phyloP scores from a whole-genome alignment of 2,888 invertebrate species.

The Glomeris marginata region DNA sequence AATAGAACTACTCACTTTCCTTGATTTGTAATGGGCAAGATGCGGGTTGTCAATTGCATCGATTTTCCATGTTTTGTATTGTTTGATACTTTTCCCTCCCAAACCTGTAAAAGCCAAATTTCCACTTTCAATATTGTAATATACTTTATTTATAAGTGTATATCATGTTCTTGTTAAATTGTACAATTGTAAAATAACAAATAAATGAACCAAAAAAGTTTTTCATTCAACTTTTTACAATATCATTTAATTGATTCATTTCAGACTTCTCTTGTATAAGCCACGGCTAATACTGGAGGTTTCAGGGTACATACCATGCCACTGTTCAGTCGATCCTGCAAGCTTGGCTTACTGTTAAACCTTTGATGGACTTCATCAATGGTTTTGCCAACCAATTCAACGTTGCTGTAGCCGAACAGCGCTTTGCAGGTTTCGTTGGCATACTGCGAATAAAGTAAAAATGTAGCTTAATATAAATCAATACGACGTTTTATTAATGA shows the following conservation, averaged over 20 bases:
- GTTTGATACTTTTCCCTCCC: conserved; percentile 57
- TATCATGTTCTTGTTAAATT: background rate
- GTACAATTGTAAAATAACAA: conserved; percentile 1
- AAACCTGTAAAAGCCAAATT: conserved; percentile 46
- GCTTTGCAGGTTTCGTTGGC: conserved; percentile 75
- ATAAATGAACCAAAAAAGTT: background rate
- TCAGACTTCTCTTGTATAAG: too few species aligned
- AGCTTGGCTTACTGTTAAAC: conserved; percentile 32
- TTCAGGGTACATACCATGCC: conserved; percentile 29
- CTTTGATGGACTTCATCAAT: conserved; percentile 40
- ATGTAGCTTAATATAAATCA: background rate
- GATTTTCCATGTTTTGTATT: conserved; percentile 63
- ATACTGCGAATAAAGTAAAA: conserved; percentile 45
- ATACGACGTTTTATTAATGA: background rate
- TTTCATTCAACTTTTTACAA: background rate
- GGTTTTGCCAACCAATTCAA: conserved; percentile 45
- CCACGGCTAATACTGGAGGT: too few species aligned
- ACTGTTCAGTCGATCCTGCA: conserved; percentile 29
- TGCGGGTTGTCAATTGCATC: conserved; percentile 58
- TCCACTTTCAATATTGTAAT: too few species aligned
- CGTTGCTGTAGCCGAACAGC: conserved; percentile 53
- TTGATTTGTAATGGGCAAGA: conserved; percentile 45
- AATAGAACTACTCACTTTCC: conserved; percentile 24
- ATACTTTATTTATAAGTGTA: too few species aligned
- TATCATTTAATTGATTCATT: too few species aligned